Base-by-base conservation (phyloP, 2,888 invertebrate genomes). In the Cerceris rybyensis region DNA sequence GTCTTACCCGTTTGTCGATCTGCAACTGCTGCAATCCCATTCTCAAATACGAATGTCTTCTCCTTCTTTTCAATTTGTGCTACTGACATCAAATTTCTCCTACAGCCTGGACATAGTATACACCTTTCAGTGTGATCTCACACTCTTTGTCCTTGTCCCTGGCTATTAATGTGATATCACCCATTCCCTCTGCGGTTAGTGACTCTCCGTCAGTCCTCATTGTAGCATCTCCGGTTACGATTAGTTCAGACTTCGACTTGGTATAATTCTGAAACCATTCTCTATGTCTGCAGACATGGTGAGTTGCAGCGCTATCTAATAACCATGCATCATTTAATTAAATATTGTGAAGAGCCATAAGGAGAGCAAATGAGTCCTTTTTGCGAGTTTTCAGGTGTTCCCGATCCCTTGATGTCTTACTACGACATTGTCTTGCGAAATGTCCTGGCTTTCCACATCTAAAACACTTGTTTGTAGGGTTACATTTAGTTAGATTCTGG, bases 301-400 rank as follows among this genome's bases (percentile, higher is more conserved):
- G 69, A 0, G 61, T 70, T 4, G 68, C 68, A 7, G 49, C 68
- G 43, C 68, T 68, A 16, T 69, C 55, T n/a, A 46, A 16, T 39
- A 61, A 39, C 69, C 69, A 55, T 13, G 55, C 54, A 13, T 61
- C 55, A 0, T 70, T 54, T 8, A 13, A 4, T 14, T 9, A 6
- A 4, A 63, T 55, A 16, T 70, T 42, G 16, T 43, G 41, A 17
- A 52, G 14, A n/a, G 41, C 7, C 14, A 60, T 59, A 6, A 46
- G 43, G 8, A 41, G 8, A 16, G 13, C 28, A 28, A 52, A 59
- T 13, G 41, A 60, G 11, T 68, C 52, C 11, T 60, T 68, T 17
- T 28, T 68, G 17, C 49, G 16, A 7, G 9, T 42, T n/a, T 28
- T 11, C 2, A 13, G 13, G 14, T 60, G 41, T 42, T 41, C 14